Evolutionary conservation across 2,797 vertebrate species (phyloP).

Genomic region (Spatula versicolor): DNA sequence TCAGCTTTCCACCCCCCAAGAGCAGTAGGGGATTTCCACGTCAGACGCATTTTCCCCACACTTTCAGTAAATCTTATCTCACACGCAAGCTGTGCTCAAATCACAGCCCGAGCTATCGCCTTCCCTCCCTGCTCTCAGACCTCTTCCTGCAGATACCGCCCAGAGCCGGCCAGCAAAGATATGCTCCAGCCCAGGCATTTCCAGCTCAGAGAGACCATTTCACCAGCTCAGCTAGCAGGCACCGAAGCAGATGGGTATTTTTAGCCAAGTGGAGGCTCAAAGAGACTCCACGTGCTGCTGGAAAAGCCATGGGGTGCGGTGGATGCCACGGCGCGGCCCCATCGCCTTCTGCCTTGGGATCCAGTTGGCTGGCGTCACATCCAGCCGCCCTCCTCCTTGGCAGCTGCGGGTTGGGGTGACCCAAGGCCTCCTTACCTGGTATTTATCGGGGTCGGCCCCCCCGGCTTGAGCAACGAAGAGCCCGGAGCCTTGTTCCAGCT

Average conservation of each 20-base stretch:
- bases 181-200: neutral
- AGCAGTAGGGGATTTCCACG: too few relatives aligned
- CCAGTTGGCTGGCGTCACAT: fast-evolving
- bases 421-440: conserved; percentile 83
- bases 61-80: conserved; percentile 37
- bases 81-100: neutral
- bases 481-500: conserved; percentile 85
- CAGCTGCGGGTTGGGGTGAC: neutral
- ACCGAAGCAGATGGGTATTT: neutral
- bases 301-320: fast-evolving
- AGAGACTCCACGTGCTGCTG: neutral
- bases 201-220: conserved; percentile 5
- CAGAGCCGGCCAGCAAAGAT: conserved; percentile 23
- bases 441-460: conserved; percentile 87
- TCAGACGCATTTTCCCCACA: neutral
- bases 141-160: neutral
- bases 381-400: neutral
- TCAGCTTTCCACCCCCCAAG: too few relatives aligned
- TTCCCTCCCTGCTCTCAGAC: neutral
- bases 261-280: neutral
- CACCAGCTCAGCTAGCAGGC: neutral
- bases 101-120: neutral
- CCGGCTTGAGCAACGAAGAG: conserved; percentile 93
- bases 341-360: neutral
- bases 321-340: neutral